Conservation (phyloP, 2,797 vertebrate genomes). For the Anguilla marmorata region DNA sequence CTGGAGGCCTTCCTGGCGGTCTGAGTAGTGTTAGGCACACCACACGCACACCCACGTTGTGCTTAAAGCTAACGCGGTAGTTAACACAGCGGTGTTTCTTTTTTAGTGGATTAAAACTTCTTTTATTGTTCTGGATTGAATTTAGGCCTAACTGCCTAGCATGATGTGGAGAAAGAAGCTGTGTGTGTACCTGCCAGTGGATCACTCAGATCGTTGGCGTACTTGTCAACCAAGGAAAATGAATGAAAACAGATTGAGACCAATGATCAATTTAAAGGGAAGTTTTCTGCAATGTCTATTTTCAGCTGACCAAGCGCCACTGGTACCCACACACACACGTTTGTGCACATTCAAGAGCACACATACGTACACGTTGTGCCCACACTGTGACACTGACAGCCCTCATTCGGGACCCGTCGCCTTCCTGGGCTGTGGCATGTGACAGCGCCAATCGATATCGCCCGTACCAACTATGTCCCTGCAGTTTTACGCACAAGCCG, state of each 20-base stretch:
- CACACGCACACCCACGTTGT: neutral
- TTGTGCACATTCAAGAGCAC: neutral
- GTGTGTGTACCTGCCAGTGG: neutral
- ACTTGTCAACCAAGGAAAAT: neutral
- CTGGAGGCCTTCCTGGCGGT: neutral
- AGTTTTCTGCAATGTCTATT: neutral
- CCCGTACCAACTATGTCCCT: conserved; percentile 4
- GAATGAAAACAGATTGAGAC: neutral
- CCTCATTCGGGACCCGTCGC: neutral
- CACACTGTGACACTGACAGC: neutral
- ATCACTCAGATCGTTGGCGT: neutral
- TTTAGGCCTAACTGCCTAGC: neutral
- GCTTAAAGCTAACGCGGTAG: neutral
- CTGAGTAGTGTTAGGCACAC: no score
- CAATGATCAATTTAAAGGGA: neutral
- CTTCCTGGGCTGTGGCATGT: neutral
- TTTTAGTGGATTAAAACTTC: neutral
- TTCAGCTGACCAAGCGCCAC: neutral
- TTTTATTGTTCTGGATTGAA: neutral
- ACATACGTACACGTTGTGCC: neutral
- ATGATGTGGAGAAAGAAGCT: neutral
- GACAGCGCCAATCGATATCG: neutral
- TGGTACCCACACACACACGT: neutral
- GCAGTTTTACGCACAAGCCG: neutral
- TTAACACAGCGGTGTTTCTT: neutral